A percentile compares a stretch with the other conserved stretches of the same genome.
Evolutionary conservation across 2,797 vertebrate species (phyloP).

Genomic region (Aselliscus stoliczkanus): DNA sequence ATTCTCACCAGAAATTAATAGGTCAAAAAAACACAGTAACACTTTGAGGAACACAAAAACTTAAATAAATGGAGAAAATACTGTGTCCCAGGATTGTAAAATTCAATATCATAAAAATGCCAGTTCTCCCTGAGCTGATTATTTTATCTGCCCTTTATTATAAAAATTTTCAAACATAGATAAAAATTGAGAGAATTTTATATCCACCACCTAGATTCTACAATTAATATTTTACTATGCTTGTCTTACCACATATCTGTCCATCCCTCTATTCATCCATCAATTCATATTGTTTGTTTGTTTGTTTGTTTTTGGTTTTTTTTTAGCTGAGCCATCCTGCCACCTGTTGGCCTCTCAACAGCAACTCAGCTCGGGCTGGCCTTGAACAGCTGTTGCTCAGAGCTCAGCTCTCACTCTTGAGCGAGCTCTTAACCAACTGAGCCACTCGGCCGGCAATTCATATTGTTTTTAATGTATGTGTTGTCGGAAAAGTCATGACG

Average conservation of each 20-base stretch:
- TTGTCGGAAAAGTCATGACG: too few relatives aligned
- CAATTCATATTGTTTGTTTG: background rate
- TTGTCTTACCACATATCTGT: background rate
- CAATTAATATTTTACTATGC: background rate
- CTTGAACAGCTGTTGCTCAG: too few relatives aligned
- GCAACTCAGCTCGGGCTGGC: too few relatives aligned
- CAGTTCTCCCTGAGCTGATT: background rate
- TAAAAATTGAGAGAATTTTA: background rate
- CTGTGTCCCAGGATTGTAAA: background rate
- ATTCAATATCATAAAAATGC: background rate
- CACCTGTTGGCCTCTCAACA: too few relatives aligned
- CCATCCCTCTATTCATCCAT: background rate
- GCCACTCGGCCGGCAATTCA: too few relatives aligned
- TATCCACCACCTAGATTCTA: background rate
- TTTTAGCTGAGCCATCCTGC: too few relatives aligned
- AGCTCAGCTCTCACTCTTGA: too few relatives aligned
- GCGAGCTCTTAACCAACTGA: too few relatives aligned
- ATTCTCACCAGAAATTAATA: background rate
- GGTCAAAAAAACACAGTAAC: background rate
- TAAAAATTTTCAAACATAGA: background rate
- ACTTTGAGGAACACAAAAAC: background rate
- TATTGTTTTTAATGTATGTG: background rate
- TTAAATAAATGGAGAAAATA: constrained; percentile 4
- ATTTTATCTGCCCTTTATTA: background rate
- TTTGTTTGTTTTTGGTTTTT: too few relatives aligned